Evolutionary conservation across 2,797 vertebrate genomes (phyloP).

Genomic region (Platalea minor): DNA sequence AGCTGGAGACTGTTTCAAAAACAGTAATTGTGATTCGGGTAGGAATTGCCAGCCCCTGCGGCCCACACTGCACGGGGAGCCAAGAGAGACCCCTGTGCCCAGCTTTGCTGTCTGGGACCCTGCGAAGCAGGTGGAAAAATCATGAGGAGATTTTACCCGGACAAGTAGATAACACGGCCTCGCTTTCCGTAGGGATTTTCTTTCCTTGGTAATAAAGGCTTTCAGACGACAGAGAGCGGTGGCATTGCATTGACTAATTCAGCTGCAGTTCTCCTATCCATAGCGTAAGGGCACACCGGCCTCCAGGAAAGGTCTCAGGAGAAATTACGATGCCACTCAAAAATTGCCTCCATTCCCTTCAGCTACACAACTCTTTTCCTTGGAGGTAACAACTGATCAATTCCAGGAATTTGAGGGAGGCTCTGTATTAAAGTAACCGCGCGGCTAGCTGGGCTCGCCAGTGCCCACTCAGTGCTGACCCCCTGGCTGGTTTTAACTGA

Average conservation of each 20-base stretch:
- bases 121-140: neutral
- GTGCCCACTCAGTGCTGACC: neutral
- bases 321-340: neutral
- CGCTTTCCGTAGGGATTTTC: neutral
- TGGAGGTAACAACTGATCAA: neutral
- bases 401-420: constrained; percentile 2
- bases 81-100: neutral
- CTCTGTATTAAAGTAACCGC: neutral
- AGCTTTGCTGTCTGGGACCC: neutral
- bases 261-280: neutral
- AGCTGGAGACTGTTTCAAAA: neutral
- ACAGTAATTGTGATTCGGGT: neutral
- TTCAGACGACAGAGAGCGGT: neutral
- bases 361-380: neutral
- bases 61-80: rapidly evolving
- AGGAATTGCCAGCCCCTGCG: neutral
- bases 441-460: neutral
- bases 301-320: neutral
- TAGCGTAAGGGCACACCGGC: neutral
- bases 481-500: neutral
- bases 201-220: neutral
- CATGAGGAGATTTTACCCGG: neutral
- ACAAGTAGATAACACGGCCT: neutral
- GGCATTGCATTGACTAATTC: neutral
- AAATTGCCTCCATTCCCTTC: neutral